Conservation (phyloP, 2,888 invertebrate species). For the Xylota segnis region DNA sequence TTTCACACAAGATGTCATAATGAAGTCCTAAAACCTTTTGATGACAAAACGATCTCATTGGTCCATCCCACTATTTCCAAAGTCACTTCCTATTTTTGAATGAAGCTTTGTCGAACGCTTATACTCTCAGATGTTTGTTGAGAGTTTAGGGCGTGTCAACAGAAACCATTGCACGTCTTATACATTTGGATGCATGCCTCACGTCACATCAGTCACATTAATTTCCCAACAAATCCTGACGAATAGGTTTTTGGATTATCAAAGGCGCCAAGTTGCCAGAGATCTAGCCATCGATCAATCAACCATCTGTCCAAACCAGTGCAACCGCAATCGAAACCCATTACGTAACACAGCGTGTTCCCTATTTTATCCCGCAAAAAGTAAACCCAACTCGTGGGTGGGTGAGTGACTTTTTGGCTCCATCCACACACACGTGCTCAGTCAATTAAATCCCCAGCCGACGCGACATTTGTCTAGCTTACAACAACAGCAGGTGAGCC, state of each 20-base stretch:
- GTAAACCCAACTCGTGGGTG: constrained; percentile 9
- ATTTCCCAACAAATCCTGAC: neutral
- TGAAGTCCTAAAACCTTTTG: too few species aligned
- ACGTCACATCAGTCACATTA: neutral
- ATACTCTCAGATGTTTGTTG: too few species aligned
- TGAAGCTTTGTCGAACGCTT: too few species aligned
- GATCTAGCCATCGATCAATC: constrained; percentile 8
- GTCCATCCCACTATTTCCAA: too few species aligned
- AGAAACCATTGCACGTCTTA: too few species aligned
- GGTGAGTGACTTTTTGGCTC: constrained; percentile 22
- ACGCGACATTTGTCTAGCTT: constrained; percentile 14
- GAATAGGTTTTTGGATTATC: neutral
- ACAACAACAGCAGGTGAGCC: constrained; percentile 32
- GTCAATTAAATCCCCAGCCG: constrained; percentile 45
- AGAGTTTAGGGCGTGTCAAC: too few species aligned
- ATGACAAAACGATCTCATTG: too few species aligned
- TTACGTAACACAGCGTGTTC: constrained; percentile 1
- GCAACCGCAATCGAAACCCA: neutral
- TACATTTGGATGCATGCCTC: neutral
- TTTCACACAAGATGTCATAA: too few species aligned
- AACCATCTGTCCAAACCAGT: constrained; percentile 23
- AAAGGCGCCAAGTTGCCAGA: neutral
- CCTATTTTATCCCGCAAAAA: neutral
- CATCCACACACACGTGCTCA: constrained; percentile 44
- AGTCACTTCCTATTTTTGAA: too few species aligned